Evolutionary conservation across 2,888 invertebrate genomes (phyloP).

Genomic region (Tetragonula carbonaria): DNA sequence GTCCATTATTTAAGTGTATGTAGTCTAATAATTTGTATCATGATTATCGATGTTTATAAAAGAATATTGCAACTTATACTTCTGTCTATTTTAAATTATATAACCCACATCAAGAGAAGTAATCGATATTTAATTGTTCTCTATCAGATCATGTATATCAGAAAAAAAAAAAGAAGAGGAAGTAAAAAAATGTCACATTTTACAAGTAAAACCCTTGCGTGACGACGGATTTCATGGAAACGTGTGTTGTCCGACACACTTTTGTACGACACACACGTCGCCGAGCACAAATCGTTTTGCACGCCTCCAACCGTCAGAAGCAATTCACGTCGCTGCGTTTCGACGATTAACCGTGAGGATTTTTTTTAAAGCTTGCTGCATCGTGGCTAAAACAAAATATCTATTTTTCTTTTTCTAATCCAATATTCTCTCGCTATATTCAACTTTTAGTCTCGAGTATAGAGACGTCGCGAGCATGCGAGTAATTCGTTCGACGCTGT

Average conservation of each 20-base stretch:
- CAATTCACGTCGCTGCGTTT: background rate
- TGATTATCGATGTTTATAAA: constrained; percentile 59
- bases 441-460: too few relatives aligned
- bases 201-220: constrained; percentile 42
- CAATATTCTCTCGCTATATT: background rate
- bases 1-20: constrained; percentile 61
- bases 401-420: background rate
- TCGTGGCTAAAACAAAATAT: background rate
- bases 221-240: constrained; percentile 47
- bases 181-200: background rate
- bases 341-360: background rate
- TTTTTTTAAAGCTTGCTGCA: background rate
- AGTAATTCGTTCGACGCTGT: background rate
- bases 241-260: background rate
- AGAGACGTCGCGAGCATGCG: too few relatives aligned
- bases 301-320: background rate
- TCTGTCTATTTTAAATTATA: background rate
- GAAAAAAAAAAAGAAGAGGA: background rate
- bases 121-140: background rate
- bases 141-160: background rate
- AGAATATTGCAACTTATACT: constrained; percentile 29
- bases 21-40: constrained; percentile 59
- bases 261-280: constrained; percentile 9
- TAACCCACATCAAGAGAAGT: background rate
- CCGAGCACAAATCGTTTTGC: constrained; percentile 5